These are phyloP conservation scores for Lepetodrilus schrolli DNA, from an alignment of 2,888 invertebrate species.

Conservation along the genomic window DNA sequence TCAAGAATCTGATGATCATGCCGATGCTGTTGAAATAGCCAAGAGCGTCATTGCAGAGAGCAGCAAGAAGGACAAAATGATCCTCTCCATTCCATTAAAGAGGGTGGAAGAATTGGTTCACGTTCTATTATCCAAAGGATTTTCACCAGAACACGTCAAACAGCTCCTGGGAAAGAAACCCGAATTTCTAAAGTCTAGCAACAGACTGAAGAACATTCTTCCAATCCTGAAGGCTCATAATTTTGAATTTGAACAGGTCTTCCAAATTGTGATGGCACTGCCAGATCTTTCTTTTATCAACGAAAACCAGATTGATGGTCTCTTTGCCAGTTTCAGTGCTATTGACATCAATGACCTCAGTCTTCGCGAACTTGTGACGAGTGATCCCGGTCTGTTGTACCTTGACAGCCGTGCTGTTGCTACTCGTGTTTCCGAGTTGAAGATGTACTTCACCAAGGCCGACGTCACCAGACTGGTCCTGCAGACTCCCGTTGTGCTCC, in stretches of 20 bases:
- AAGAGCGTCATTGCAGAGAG: background rate
- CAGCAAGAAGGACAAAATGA: conserved; percentile 34
- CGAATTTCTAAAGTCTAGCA: background rate
- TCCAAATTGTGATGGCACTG: background rate
- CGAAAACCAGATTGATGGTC: background rate
- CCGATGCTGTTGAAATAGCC: too few relatives aligned
- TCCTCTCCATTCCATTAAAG: conserved; percentile 13
- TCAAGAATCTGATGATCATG: too few relatives aligned
- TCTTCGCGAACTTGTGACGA: background rate
- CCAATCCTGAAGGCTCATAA: background rate
- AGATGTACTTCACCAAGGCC: conserved; percentile 44
- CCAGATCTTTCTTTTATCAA: background rate
- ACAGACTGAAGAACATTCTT: background rate
- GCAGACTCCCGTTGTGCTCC: conserved; percentile 45
- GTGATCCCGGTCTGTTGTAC: conserved; percentile 34
- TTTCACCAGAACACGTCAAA: conserved; percentile 7
- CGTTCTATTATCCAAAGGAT: background rate
- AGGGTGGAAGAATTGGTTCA: conserved; percentile 5
- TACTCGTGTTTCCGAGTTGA: conserved; percentile 35
- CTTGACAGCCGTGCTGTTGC: background rate
- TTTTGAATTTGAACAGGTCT: background rate
- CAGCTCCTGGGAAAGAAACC: conserved; percentile 11
- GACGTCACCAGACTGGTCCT: conserved; percentile 44
- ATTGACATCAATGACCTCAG: too few relatives aligned
- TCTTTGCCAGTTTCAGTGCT: background rate